These are phyloP conservation scores for Cartodere bifasciata DNA, from an alignment of 2,888 invertebrate species.

Conservation along the genomic window DNA sequence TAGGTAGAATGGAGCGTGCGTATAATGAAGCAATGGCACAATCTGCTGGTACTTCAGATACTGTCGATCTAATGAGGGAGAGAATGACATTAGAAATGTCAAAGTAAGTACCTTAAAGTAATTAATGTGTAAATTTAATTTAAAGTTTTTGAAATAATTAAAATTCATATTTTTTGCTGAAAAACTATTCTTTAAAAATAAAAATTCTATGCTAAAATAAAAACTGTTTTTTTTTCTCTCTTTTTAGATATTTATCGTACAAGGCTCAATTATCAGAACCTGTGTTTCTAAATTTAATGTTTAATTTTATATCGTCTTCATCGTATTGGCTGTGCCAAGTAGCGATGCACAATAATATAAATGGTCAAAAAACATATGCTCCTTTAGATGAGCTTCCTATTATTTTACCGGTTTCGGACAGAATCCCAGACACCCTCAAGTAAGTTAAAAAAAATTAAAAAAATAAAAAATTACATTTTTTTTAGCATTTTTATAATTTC, in stretches of 20 bases:
- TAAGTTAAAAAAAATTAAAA: constrained; percentile 24
- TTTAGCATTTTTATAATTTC: constrained; percentile 5
- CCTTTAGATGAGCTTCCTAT: constrained; percentile 44
- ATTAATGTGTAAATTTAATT: too few relatives aligned
- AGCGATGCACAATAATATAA: constrained; percentile 41
- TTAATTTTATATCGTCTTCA: constrained; percentile 69
- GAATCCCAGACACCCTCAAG: constrained; percentile 56
- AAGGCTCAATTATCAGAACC: constrained; percentile 68
- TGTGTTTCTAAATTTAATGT: constrained; percentile 52
- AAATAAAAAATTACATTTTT: constrained; percentile 1
- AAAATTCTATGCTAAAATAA: neutral
- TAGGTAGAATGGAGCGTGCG: constrained; percentile 62
- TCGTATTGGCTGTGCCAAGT: constrained; percentile 78
- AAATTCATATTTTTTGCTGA: constrained; percentile 4
- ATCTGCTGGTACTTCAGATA: constrained; percentile 39
- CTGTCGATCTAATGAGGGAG: constrained; percentile 47
- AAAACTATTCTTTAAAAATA: too few relatives aligned
- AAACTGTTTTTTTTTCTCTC: constrained; percentile 18
- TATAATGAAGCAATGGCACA: constrained; percentile 53
- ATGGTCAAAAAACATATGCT: constrained; percentile 40
- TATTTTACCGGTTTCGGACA: constrained; percentile 49
- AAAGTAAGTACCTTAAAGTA: constrained; percentile 39
- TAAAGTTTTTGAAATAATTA: constrained; percentile 4
- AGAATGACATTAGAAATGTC: constrained; percentile 51
- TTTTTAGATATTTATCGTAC: constrained; percentile 58